These are phyloP conservation scores for Lottia scabra DNA, from an alignment of 2,888 invertebrate species.

Conservation along the genomic window DNA sequence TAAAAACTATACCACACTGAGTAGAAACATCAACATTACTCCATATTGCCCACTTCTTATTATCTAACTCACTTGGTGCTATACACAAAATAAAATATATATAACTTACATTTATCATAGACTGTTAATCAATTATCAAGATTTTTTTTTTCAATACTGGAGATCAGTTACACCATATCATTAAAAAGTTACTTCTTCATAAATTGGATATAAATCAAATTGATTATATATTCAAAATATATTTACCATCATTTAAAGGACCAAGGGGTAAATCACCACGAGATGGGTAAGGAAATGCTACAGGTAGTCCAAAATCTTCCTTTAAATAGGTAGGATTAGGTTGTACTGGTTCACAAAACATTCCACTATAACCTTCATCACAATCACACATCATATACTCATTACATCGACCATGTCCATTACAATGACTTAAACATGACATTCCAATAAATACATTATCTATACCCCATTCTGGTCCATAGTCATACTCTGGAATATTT, in stretches of 20 bases:
- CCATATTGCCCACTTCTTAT: slow-evolving; percentile 52
- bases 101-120: not conserved
- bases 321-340: slow-evolving; percentile 58
- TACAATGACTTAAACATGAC: slow-evolving; percentile 67
- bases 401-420: slow-evolving; percentile 67
- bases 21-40: slow-evolving; percentile 53
- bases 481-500: slow-evolving; percentile 56
- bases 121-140: too few relatives aligned
- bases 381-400: slow-evolving; percentile 62
- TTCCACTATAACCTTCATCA: slow-evolving; percentile 61
- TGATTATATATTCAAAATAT: not conserved
- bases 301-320: slow-evolving; percentile 61
- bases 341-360: slow-evolving; percentile 45
- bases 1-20: slow-evolving; percentile 63
- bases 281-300: slow-evolving; percentile 11
- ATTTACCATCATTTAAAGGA: slow-evolving; percentile 1
- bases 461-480: slow-evolving; percentile 68
- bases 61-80: slow-evolving; percentile 44
- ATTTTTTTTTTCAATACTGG: too few relatives aligned
- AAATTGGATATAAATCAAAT: not conserved
- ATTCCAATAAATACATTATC: slow-evolving; percentile 70
- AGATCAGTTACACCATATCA: too few relatives aligned
- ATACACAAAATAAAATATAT: slow-evolving; percentile 7
- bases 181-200: too few relatives aligned
- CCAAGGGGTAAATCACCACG: slow-evolving; percentile 18